Base-by-base conservation (phyloP, 2,888 invertebrate species). In the Onchidella celtica region DNA sequence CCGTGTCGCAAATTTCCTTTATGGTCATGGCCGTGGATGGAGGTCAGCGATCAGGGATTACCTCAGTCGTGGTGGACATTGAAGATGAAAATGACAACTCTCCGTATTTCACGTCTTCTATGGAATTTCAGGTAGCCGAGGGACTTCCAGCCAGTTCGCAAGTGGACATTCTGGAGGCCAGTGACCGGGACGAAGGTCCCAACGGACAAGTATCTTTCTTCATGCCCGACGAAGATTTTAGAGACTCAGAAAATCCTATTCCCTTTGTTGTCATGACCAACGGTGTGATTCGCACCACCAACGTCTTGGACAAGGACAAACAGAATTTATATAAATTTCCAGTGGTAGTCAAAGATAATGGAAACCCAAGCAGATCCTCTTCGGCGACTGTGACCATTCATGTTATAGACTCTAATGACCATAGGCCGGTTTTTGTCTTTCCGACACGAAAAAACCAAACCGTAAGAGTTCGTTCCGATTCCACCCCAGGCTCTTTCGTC, bases 361-460 rank as follows among this genome's bases (percentile, higher is more conserved):
- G 92, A 6, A 68, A 84, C 6, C 88, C 89, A 3, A 69, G 85
- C 9, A 70, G 86, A 76, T 87, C 88, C 38, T 86, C 88, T 47
- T 87, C 89, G 4, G 87, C 87, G 3, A 84, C 81, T 3, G 87
- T 91, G 0, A 85, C 79, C 11, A 83, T 92, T 11, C 83, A 85
- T 47, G 87, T 92, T 0, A 80, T 84, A 11, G 92, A 91, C 75
- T 83, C 88, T 17, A 92, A 92, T 72, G 92, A 91, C 73, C 89
- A 92, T 73, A 40, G 79, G 0, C 92, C 92, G 0, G 78, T 86
- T 17, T 90, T 92, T 57, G 81, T 84, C 4, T 90, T 88, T 61
- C 90, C 90, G 1, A 87, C 84, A 29, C 80, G 82, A 4, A 68
- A 74, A 24, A 89, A 90, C 84, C 85, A 88, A 75, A 85, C 86